Evolutionary conservation across 2,888 invertebrate genomes (phyloP).

Genomic region (Acronicta psi): DNA sequence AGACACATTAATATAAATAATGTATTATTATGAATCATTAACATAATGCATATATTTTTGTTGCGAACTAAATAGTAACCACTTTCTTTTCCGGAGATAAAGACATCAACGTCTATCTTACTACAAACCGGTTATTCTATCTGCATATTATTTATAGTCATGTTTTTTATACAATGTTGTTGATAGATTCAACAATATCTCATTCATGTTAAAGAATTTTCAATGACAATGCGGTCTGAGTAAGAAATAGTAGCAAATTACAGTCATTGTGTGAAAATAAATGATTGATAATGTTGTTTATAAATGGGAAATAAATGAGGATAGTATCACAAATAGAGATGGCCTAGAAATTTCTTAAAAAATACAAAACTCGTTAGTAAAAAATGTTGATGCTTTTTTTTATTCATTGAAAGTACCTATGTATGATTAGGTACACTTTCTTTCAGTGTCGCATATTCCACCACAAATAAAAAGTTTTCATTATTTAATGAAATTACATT

Average conservation of each 20-base stretch:
- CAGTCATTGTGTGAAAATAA: conserved; percentile 10
- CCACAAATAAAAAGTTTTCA: too few species aligned
- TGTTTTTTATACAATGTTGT: conserved; percentile 4
- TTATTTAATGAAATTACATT: too few species aligned
- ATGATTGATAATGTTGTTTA: neutral
- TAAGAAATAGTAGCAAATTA: conserved; percentile 7
- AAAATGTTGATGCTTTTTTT: too few species aligned
- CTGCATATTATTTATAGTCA: too few species aligned
- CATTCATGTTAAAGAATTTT: neutral
- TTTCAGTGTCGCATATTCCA: too few species aligned
- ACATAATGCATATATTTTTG: conserved; percentile 6
- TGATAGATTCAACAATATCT: conserved; percentile 8
- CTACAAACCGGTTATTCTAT: conserved; percentile 17
- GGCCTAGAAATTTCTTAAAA: neutral
- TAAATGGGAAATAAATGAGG: conserved; percentile 10
- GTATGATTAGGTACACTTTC: too few species aligned
- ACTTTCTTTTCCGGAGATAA: conserved; percentile 46
- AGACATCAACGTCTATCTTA: conserved; percentile 12
- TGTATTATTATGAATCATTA: conserved; percentile 9
- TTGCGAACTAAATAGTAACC: conserved; percentile 14
- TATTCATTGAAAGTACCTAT: too few species aligned
- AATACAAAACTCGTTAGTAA: neutral
- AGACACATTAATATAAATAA: conserved; percentile 1
- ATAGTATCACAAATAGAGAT: neutral
- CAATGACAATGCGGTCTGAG: conserved; percentile 7